These are phyloP conservation scores for Stegostoma tigrinum DNA, from an alignment of 2,113 vertebrate genomes.

Conservation along the genomic window DNA sequence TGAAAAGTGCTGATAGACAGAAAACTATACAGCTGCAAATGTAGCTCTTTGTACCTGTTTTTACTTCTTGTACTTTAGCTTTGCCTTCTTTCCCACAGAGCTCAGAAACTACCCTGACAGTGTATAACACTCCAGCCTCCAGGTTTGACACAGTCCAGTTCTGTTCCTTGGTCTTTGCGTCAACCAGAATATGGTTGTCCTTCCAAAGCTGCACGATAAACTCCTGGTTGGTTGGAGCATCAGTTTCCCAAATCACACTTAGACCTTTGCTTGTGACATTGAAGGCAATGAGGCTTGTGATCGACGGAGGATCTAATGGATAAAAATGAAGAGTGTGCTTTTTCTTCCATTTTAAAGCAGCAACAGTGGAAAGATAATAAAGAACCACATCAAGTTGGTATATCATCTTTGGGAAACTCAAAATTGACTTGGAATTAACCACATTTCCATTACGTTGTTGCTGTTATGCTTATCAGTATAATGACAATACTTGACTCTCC, in stretches of 20 bases:
- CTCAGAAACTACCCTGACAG: slow-evolving; percentile 46
- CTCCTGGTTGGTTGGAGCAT: background rate
- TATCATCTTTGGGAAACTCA: too few species aligned
- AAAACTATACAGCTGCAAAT: background rate
- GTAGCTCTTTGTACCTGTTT: slow-evolving; percentile 46
- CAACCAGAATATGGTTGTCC: background rate
- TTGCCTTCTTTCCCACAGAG: slow-evolving; percentile 46
- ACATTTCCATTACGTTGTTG: too few species aligned
- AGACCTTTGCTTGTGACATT: slow-evolving; percentile 39
- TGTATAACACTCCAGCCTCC: slow-evolving; percentile 50
- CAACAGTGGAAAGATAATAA: background rate
- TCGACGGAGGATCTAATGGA: background rate
- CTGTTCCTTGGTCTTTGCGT: slow-evolving; percentile 34
- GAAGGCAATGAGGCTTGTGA: slow-evolving; percentile 37
- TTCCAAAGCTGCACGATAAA: slow-evolving; percentile 47
- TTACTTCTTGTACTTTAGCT: slow-evolving; percentile 42
- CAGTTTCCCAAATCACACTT: background rate
- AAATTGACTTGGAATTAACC: too few species aligned
- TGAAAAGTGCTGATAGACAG: too few species aligned
- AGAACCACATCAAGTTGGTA: too few species aligned
- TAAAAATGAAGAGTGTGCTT: background rate
- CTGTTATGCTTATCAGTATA: too few species aligned
- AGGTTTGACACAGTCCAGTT: slow-evolving; percentile 45
- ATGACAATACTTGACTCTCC: too few species aligned
- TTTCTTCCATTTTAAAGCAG: background rate